Percentiles rank a stretch among this genome's conserved stretches.
Evolutionary conservation across 2,797 vertebrate species (phyloP).

Genomic region (Crypturellus tataupa): DNA sequence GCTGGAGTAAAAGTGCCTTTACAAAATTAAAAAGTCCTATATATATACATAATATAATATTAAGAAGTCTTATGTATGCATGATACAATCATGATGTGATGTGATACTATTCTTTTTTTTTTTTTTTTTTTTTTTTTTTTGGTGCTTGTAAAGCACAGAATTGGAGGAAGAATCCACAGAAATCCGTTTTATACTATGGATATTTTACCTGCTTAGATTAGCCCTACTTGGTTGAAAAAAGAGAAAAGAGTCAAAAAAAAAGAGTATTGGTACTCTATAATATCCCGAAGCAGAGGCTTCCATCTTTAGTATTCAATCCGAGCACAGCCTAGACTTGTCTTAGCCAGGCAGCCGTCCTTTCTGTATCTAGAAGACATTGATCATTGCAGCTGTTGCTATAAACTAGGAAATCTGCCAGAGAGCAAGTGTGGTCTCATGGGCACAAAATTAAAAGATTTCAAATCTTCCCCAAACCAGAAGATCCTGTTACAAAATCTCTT

Average conservation of each 20-base stretch:
- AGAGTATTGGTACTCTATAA: background rate
- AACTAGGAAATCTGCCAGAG: background rate
- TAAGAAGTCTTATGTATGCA: too few species aligned
- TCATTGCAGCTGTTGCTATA: constrained; percentile 7
- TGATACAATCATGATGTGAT: background rate
- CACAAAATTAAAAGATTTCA: constrained; percentile 12
- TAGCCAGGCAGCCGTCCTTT: background rate
- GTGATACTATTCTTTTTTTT: background rate
- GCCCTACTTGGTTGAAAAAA: background rate
- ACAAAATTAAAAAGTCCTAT: background rate
- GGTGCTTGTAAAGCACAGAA: background rate
- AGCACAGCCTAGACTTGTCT: background rate
- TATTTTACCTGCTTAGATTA: background rate
- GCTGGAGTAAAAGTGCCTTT: background rate
- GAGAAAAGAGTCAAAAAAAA: background rate
- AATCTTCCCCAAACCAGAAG: background rate
- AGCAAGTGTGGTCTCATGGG: background rate
- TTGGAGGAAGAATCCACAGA: too few species aligned
- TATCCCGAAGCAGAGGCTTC: background rate
- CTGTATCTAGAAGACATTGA: background rate
- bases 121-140: background rate
- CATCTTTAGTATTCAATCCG: background rate
- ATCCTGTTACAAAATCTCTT: background rate
- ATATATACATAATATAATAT: background rate
- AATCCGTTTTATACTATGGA: background rate